phyloP scores from a whole-genome alignment of 2,113 vertebrate species.

The Channa maculata region DNA sequence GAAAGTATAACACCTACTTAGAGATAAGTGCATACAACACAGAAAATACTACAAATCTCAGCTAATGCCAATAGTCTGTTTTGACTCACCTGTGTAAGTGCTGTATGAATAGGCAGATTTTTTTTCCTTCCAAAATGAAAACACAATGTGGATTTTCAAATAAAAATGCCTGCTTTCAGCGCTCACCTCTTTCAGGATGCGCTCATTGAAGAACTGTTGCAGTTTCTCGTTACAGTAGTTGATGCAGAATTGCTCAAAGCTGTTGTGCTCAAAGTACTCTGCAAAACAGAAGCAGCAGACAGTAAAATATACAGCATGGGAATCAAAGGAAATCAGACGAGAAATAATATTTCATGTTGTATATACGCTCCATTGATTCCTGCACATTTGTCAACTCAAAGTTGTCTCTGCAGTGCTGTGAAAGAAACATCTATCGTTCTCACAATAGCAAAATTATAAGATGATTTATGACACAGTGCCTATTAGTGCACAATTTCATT shows the following conservation, averaged over 20 bases:
- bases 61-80: neutral
- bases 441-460: too few relatives aligned
- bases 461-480: too few relatives aligned
- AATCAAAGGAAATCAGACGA: neutral
- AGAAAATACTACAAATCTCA: neutral
- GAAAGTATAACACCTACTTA: neutral
- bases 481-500: too few relatives aligned
- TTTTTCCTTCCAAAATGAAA: neutral
- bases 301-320: neutral
- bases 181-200: slow-evolving; percentile 98
- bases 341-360: too few relatives aligned
- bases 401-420: too few relatives aligned
- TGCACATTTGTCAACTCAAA: too few relatives aligned
- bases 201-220: slow-evolving; percentile 99
- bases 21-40: neutral
- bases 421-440: too few relatives aligned
- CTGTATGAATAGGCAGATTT: neutral
- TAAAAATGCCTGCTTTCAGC: too few relatives aligned
- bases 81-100: neutral
- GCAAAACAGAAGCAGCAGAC: slow-evolving; percentile 33
- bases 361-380: too few relatives aligned
- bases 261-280: slow-evolving; percentile 99
- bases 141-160: neutral
- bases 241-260: slow-evolving; percentile 99
- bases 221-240: slow-evolving; percentile 99